A percentile compares a stretch with the other conserved stretches of the same genome.
Conservation (phyloP, 2,797 vertebrate genomes). For the Falco berigora region DNA sequence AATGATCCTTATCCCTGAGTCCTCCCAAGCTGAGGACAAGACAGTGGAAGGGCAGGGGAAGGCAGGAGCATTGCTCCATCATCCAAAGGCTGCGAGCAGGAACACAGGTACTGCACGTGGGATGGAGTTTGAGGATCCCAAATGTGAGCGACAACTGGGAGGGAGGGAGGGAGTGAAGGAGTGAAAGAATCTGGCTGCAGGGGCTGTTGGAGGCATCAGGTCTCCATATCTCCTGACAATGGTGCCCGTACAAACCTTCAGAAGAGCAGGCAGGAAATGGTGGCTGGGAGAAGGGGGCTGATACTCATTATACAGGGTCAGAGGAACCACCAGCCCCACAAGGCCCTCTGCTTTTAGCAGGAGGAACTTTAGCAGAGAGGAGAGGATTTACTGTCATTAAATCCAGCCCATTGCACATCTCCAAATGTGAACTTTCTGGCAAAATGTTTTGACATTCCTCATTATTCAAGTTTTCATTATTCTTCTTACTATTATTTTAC, state of each 20-base stretch:
- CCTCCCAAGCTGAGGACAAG: not conserved
- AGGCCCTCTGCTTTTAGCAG: not conserved
- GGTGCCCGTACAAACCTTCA: not conserved
- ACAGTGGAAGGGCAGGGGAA: not conserved
- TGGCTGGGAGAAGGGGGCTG: not conserved
- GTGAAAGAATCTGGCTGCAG: not conserved
- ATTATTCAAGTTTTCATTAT: not conserved
- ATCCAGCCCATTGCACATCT: not conserved
- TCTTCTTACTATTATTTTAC: not conserved
- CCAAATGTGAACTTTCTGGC: not conserved
- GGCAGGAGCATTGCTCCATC: not conserved
- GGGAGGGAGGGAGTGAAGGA: not conserved
- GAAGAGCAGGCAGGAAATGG: not conserved
- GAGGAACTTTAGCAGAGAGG: not conserved
- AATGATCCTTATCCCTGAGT: not conserved
- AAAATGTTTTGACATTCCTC: not conserved
- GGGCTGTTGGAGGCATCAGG: not conserved
- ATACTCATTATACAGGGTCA: not conserved
- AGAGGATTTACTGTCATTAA: not conserved
- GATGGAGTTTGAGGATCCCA: not conserved
- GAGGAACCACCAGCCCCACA: not conserved
- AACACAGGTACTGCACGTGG: not conserved
- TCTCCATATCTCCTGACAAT: not conserved
- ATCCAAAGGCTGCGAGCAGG: not conserved
- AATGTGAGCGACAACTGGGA: not conserved